Evolutionary conservation across 2,888 invertebrate species (phyloP).

Genomic region (Polia nebulosa): DNA sequence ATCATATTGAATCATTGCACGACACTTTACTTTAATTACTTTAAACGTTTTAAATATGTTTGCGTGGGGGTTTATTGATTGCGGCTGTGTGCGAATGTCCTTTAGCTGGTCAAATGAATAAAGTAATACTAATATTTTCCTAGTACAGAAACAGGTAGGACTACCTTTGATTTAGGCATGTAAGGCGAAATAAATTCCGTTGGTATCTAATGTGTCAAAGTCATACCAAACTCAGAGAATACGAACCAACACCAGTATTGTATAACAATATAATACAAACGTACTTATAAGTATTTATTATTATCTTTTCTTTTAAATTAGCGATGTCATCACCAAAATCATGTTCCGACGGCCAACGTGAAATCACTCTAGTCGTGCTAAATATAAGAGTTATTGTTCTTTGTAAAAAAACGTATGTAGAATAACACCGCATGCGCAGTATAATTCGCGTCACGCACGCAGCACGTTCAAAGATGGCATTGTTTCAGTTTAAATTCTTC

Average conservation of each 20-base stretch:
- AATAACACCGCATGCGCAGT: conserved; percentile 53
- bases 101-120: conserved; percentile 8
- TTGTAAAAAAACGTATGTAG: conserved; percentile 31
- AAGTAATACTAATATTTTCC: conserved; percentile 13
- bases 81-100: conserved; percentile 25
- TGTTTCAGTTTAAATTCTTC: conserved; percentile 88
- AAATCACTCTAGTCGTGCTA: background rate
- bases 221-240: conserved; percentile 24
- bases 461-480: conserved; percentile 81
- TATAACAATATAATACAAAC: conserved; percentile 52
- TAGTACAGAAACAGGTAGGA: background rate
- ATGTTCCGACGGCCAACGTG: background rate
- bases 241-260: conserved; percentile 26
- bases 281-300: conserved; percentile 64
- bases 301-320: conserved; percentile 67
- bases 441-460: conserved; percentile 80
- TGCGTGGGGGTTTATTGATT: conserved; percentile 19
- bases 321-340: conserved; percentile 65
- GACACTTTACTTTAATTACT: conserved; percentile 65
- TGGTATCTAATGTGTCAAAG: conserved; percentile 16
- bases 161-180: background rate
- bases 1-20: conserved; percentile 66
- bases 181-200: background rate
- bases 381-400: conserved; percentile 38
- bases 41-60: conserved; percentile 49